Percentiles rank a stretch among this genome's conserved stretches.
Evolutionary conservation across 35 echinoderm and acorn worm genomes (phyloP).

Genomic region (Antedon bifida): DNA sequence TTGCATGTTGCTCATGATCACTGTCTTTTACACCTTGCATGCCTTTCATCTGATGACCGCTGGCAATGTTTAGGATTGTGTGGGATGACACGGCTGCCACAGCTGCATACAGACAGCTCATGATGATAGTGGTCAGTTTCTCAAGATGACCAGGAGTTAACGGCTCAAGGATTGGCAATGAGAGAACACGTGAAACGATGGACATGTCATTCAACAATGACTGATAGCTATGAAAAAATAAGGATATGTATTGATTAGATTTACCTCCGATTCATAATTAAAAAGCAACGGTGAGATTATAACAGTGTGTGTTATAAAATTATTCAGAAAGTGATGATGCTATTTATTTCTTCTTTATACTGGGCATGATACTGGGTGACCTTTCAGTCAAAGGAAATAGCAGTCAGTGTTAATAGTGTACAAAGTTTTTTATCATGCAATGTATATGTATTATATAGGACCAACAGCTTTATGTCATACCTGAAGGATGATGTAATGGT

Average conservation of each 20-base stretch:
- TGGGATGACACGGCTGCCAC: constrained; percentile 59
- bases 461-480: too few relatives aligned
- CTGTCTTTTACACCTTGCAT: constrained; percentile 47
- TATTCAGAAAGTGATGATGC: too few relatives aligned
- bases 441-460: too few relatives aligned
- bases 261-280: too few relatives aligned
- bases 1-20: constrained; percentile 72
- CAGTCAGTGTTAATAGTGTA: too few relatives aligned
- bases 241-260: not conserved
- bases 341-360: too few relatives aligned
- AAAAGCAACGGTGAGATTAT: too few relatives aligned
- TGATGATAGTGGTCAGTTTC: constrained; percentile 73
- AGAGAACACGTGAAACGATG: constrained; percentile 73
- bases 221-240: constrained; percentile 47
- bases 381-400: too few relatives aligned
- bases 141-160: constrained; percentile 79
- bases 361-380: too few relatives aligned
- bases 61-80: constrained; percentile 39
- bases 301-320: too few relatives aligned
- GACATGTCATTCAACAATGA: constrained; percentile 92
- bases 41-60: constrained; percentile 19
- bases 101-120: constrained; percentile 90
- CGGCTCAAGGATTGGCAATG: constrained; percentile 85
- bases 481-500: too few relatives aligned
- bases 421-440: too few relatives aligned